Evolutionary conservation across 2,888 invertebrate species (phyloP), one percentile per base, ranked within the genome.

Genomic region (Drosophila borealis): DNA sequence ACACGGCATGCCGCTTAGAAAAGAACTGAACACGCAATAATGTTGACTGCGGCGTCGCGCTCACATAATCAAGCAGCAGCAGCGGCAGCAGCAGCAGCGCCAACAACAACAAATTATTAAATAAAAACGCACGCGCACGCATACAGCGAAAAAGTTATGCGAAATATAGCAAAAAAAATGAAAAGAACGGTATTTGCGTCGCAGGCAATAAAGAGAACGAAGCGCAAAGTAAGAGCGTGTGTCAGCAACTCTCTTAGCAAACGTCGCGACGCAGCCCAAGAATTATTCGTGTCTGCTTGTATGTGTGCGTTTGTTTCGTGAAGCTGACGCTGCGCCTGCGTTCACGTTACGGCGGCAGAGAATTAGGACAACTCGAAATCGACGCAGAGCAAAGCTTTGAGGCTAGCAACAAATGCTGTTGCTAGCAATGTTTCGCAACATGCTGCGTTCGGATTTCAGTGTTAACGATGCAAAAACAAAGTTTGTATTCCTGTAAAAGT

Each of bases 1-100:
- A 89, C 90, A 90, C 90, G 88, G 88, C 88, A 80, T 86, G 91
- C 91, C 91, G 91, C 89, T 91, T 89, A 87, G 89, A 89, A 90
- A 91, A 90, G 90, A 90, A 91, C 91, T 90, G 82, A 90, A 90
- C 84, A 77, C 86, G 74, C 82, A 75, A 72, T 75, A 81, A 75
- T 80, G 79, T 75, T 81, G 78, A 85, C 79, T 88, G 78, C 82
- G 66, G 49, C 79, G 70, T 74, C 75, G 70, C 71, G 81, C 67
- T 70, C 87, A 66, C 88, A 83, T 86, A 83, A 83, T 87, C 78
- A 63, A 88, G 70, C 78, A 72, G 65, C 60, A 78, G 45, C 76
- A 60, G 74, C 69, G 48, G 57, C 73, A 78, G 46, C 74, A 64
- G 36, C 74, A 54, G 50, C 66, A 63, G 60, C 74, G 76, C 73